Evolutionary conservation across 2,797 vertebrate species (phyloP), one percentile per base, ranked within the genome.

Genomic region (Sus cebifrons): DNA sequence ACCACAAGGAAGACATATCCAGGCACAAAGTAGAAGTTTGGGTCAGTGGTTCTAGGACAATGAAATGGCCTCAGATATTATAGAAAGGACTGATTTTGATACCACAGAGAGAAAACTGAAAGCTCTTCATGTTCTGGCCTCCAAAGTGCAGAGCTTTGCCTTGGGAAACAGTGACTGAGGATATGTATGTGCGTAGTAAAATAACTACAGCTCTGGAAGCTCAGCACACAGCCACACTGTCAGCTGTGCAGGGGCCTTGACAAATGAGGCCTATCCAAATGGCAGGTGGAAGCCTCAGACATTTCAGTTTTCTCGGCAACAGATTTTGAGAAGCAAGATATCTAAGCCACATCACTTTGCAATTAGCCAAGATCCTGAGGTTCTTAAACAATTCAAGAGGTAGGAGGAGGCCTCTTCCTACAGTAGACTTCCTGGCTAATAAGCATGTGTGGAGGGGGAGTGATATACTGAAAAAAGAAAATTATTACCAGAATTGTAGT

Each of bases 381-480:
- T 65, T 77, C 71, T 87, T 84, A 82, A 86, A 79, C 77, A 79
- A 64, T 89, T 96, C 32, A 67, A 54, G 49, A 91, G 21, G n/a
- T 62, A 85, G 67, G 36, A 89, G n/a, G 52, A 73, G 18, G 40
- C 44, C 20, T 88, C 71, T 86, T 75, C 40, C 16, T 58, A 52
- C 4, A 40, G 40, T 86, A 68, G 73, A 96, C 23, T 65, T 95
- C 75, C 86, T 95, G 60, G 60, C 62, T 77, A 85, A 62, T 89
- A 70, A 94, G 21, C 60, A 16, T 49, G 52, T 17, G 12, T 78
- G n/a, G 10, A 17, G 17, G 23, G 70, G 1, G 27, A 89, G 27
- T 82, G 62, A 40, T 58, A 15, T 36, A 60, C 20, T 70, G 27
- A 89, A 95, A 71, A 65, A 71, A 68, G 82, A 7, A 79, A 93